phyloP scores from a whole-genome alignment of 2,888 invertebrate species.

The Gnatocerus cornutus region DNA sequence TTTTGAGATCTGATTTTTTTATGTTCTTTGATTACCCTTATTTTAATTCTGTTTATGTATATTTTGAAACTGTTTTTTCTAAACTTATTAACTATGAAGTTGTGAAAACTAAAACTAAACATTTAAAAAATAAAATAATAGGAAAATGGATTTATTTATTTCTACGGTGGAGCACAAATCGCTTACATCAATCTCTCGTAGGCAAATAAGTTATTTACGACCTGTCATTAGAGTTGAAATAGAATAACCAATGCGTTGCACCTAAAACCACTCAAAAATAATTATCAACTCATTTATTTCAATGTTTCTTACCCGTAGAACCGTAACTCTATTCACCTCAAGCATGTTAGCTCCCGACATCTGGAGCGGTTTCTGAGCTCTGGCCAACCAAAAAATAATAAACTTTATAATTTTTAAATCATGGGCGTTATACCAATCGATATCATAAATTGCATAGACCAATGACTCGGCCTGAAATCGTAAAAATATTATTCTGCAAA shows the following conservation, averaged over 20 bases:
- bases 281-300: background rate
- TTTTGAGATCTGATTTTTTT: too few relatives aligned
- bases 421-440: background rate
- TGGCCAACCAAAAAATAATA: background rate
- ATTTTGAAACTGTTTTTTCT: too few relatives aligned
- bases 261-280: too few relatives aligned
- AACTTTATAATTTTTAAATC: background rate
- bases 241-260: slow-evolving; percentile 25
- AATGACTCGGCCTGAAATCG: background rate
- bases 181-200: too few relatives aligned
- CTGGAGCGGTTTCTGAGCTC: background rate
- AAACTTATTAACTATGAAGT: too few relatives aligned
- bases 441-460: background rate
- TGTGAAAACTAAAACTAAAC: too few relatives aligned
- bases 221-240: slow-evolving; percentile 12
- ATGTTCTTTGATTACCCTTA: too few relatives aligned
- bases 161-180: too few relatives aligned
- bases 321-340: background rate
- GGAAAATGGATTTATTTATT: too few relatives aligned
- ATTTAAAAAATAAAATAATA: too few relatives aligned
- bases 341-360: background rate
- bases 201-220: background rate
- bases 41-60: too few relatives aligned
- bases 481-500: background rate
- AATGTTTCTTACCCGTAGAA: background rate